Base-by-base conservation (phyloP, 2,888 invertebrate species). In the Hirtodrosophila duncani region DNA sequence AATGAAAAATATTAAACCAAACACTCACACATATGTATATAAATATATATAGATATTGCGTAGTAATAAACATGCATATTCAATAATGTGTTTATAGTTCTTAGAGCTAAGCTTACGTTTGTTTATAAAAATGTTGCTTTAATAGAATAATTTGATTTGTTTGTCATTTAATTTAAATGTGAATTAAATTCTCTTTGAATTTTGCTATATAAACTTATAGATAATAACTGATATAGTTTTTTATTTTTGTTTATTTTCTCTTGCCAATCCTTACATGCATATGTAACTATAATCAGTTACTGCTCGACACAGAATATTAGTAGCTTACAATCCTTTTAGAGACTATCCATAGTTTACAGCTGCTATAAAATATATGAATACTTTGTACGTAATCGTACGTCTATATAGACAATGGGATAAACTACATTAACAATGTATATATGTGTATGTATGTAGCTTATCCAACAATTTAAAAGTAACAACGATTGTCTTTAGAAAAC, bases 401-500 rank as follows among this genome's bases (percentile, higher is more conserved):
- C 33, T 34, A 29, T 31, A 50, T 30, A 55, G 44, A 61, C 52
- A 53, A 37, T 50, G 17, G 57, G 49, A 42, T 27, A 42, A 44
- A 51, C 49, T 50, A 33, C 17, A 14, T 42, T 20, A n/a, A 9
- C n/a, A n/a, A n/a, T n/a, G 30, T 27, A 49, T 36, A 7, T 7
- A 11, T 26, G 43, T 16, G 16, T 31, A 11, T 11, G n/a, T 46
- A 8, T 37, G 20, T 42, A 24, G 29, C 11, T 30, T 48, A 37
- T 46, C n/a, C n/a, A n/a, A n/a, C n/a, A n/a, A 61, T 78, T 66
- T 59, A 71, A 72, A 69, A 66, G 55, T 74, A 70, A 64, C 62
- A 83, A 81, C 79, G 83, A 83, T 83, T 84, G 84, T 83, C 83
- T 65, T 77, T 79, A 71, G 71, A 78, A 75, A 80, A 79, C 69